Percentiles rank a stretch among this genome's conserved stretches.
These are phyloP conservation scores for Ranitomeya variabilis DNA, from an alignment of 2,113 vertebrate species.

Conservation along the genomic window DNA sequence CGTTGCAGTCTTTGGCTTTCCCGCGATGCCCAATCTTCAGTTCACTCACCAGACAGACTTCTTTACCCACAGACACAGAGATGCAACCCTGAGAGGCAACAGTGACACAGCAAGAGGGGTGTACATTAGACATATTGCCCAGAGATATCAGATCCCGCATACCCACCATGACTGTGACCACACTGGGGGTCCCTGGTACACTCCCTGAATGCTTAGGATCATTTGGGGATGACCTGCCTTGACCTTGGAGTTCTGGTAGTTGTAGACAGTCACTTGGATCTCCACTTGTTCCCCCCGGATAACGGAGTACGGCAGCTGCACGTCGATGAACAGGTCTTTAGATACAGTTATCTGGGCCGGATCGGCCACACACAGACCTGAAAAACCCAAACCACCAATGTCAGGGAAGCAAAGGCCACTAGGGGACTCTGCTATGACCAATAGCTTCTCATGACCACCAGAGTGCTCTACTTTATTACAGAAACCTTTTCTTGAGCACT, in stretches of 20 bases:
- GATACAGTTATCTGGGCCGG: constrained; percentile 72
- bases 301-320: constrained; percentile 88
- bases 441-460: too few relatives aligned
- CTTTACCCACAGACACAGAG: constrained; percentile 71
- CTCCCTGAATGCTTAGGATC: too few relatives aligned
- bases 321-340: constrained; percentile 79
- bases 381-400: background rate
- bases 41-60: constrained; percentile 76
- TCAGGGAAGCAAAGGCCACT: too few relatives aligned
- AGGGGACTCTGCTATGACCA: too few relatives aligned
- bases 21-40: rapidly evolving
- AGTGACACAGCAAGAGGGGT: background rate
- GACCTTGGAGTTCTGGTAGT: constrained; percentile 66
- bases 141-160: too few relatives aligned
- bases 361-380: constrained; percentile 87
- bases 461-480: too few relatives aligned
- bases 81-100: constrained; percentile 77
- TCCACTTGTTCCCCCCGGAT: constrained; percentile 91
- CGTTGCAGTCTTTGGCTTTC: constrained; percentile 58
- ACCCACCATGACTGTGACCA: too few relatives aligned
- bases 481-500: too few relatives aligned
- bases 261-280: constrained; percentile 86
- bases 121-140: too few relatives aligned
- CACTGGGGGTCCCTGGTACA: too few relatives aligned
- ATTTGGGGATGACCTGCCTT: constrained; percentile 62